These are phyloP conservation scores for Chaenodraco wilsoni DNA, from an alignment of 2,797 vertebrate genomes.

Conservation along the genomic window DNA sequence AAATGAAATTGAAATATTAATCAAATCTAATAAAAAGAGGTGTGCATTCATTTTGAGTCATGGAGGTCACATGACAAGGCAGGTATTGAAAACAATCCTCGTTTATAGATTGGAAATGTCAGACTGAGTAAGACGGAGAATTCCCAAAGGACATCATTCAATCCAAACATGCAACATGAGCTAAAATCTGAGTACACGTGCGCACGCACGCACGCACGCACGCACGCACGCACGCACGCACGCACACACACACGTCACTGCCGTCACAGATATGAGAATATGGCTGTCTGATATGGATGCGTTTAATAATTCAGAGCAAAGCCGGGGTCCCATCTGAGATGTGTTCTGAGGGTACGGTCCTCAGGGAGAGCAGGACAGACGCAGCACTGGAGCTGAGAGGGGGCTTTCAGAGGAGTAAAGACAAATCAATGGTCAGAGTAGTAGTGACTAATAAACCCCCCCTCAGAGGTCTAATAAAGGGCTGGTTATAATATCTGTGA, in stretches of 20 bases:
- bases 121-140: not conserved
- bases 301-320: conserved; percentile 76
- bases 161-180: conserved; percentile 40
- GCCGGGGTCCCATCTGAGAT: conserved; percentile 57
- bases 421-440: conserved; percentile 65
- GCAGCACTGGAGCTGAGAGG: conserved; percentile 31
- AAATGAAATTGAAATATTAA: no score
- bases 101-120: conserved; percentile 26
- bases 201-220: no score
- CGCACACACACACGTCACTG: not conserved
- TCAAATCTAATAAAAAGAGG: no score
- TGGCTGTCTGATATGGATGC: conserved; percentile 45
- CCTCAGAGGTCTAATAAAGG: conserved; percentile 53
- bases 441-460: conserved; percentile 66
- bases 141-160: conserved; percentile 26
- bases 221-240: not conserved
- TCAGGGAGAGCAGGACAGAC: conserved; percentile 67
- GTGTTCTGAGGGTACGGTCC: conserved; percentile 63
- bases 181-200: conserved; percentile 27
- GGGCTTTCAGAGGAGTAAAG: conserved; percentile 39
- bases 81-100: not conserved
- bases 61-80: no score
- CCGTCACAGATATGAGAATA: conserved; percentile 40
- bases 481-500: conserved; percentile 59
- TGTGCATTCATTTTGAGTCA: no score